These are phyloP conservation scores for Acleris sparsana DNA, from an alignment of 2,888 invertebrate genomes.

Conservation along the genomic window DNA sequence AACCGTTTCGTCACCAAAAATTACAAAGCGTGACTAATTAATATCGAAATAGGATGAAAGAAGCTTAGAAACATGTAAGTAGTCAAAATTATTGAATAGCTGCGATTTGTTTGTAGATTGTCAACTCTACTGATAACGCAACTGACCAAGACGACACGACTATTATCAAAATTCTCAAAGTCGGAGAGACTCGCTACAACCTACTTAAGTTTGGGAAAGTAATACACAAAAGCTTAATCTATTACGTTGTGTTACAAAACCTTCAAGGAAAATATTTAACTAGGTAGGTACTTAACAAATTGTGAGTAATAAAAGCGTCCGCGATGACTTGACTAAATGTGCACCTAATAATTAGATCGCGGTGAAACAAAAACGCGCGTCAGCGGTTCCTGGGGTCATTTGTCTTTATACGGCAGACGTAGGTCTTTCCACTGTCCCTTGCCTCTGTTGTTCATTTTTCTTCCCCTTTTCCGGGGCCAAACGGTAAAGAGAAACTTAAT, in stretches of 20 bases:
- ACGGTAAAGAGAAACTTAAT: slow-evolving; percentile 83
- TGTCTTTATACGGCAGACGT: slow-evolving; percentile 59
- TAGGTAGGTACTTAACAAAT: slow-evolving; percentile 16
- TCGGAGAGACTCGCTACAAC: background rate
- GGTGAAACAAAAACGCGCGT: slow-evolving; percentile 29
- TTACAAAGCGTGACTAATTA: too few species aligned
- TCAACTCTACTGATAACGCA: too few species aligned
- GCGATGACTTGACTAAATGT: slow-evolving; percentile 27
- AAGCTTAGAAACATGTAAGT: too few species aligned
- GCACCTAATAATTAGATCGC: slow-evolving; percentile 33
- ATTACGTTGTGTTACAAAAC: slow-evolving; percentile 1
- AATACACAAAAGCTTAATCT: slow-evolving; percentile 10
- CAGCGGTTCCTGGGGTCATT: slow-evolving; percentile 52
- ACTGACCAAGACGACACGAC: too few species aligned
- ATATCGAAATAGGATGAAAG: too few species aligned
- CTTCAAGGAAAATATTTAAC: slow-evolving; percentile 12
- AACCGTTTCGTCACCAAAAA: too few species aligned
- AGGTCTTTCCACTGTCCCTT: slow-evolving; percentile 65
- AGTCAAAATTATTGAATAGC: too few species aligned
- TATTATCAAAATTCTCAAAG: too few species aligned
- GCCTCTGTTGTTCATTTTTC: slow-evolving; percentile 78
- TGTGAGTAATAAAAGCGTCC: slow-evolving; percentile 22
- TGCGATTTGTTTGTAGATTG: too few species aligned
- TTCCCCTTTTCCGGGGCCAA: slow-evolving; percentile 71
- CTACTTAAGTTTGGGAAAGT: background rate